phyloP scores from a whole-genome alignment of 2,113 vertebrate species.

The Brevimyrus niger region DNA sequence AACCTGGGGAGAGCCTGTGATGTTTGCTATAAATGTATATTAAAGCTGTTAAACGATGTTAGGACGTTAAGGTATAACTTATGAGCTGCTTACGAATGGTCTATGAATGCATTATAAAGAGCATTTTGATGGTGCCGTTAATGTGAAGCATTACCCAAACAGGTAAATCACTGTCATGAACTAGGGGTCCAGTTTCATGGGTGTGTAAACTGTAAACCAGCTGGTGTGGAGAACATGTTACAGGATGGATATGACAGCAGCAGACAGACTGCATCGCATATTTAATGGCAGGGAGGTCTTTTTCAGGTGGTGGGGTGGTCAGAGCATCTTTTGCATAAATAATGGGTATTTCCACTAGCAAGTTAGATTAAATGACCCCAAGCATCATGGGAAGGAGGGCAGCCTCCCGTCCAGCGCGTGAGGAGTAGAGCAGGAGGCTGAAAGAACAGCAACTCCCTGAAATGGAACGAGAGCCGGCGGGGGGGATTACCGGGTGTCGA shows the following conservation, averaged over 20 bases:
- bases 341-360: not conserved
- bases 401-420: not conserved
- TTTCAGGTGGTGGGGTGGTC: not conserved
- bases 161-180: not conserved
- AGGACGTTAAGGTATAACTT: not conserved
- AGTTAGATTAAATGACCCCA: not conserved
- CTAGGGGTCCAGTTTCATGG: not conserved
- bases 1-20: no score
- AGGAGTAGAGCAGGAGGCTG: not conserved
- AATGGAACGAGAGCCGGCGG: not conserved
- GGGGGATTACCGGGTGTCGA: slow-evolving; percentile 41
- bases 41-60: not conserved
- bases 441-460: not conserved
- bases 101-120: not conserved
- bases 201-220: not conserved
- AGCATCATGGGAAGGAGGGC: not conserved
- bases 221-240: not conserved
- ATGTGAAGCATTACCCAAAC: not conserved
- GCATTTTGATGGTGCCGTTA: not conserved
- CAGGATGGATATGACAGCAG: not conserved
- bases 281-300: not conserved
- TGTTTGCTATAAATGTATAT: not conserved
- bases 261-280: not conserved
- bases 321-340: not conserved
- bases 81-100: not conserved